phyloP scores from a whole-genome alignment of 2,797 vertebrate genomes.

The Cercopithecus petaurista region DNA sequence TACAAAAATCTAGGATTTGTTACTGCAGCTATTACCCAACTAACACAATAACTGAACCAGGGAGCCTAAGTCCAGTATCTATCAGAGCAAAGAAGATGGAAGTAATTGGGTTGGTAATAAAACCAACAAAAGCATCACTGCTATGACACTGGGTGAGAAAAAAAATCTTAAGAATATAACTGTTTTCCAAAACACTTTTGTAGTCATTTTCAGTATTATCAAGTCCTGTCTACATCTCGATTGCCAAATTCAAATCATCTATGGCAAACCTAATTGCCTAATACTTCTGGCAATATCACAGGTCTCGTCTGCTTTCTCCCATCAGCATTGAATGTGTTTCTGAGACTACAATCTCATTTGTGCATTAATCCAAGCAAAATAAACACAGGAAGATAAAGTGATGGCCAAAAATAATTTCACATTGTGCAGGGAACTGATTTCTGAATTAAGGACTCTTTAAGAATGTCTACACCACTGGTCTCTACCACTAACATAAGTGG shows the following conservation, averaged over 20 bases:
- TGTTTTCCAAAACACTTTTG: background rate
- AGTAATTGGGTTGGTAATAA: background rate
- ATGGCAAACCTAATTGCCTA: background rate
- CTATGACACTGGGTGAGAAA: background rate
- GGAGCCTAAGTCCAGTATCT: background rate
- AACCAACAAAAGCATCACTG: background rate
- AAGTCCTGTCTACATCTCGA: background rate
- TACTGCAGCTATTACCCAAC: background rate
- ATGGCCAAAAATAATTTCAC: background rate
- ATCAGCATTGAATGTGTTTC: background rate
- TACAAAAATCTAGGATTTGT: background rate
- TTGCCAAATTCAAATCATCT: background rate
- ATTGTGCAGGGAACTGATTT: slow-evolving; percentile 11
- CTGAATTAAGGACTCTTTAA: background rate
- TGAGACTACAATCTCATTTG: slow-evolving; percentile 4
- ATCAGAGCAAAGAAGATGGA: background rate
- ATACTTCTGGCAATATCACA: background rate
- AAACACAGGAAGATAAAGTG: background rate
- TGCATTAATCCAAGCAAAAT: slow-evolving; percentile 42
- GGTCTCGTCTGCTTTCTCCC: background rate
- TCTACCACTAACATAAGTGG: background rate
- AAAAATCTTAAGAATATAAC: background rate
- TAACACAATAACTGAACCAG: background rate
- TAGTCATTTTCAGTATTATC: slow-evolving; percentile 22
- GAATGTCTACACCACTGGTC: background rate